Conservation (phyloP, 1,140 invertebrate genomes). For the Ceratina japonica region DNA sequence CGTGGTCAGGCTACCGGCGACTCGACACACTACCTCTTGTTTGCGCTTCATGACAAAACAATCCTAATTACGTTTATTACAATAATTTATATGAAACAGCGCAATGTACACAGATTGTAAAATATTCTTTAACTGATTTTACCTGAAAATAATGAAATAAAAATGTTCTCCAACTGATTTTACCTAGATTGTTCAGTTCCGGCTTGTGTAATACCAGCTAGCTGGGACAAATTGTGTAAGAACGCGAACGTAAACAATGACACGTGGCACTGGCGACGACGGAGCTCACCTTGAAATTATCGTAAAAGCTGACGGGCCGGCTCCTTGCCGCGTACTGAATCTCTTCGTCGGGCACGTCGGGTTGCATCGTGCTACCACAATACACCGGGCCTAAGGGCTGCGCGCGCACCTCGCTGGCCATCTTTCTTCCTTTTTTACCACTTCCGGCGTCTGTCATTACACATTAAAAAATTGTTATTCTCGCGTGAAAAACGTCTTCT, state of each 20-base stretch:
- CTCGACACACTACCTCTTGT: too few relatives aligned
- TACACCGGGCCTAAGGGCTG: conserved; percentile 48
- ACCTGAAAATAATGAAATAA: too few relatives aligned
- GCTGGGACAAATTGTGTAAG: not conserved
- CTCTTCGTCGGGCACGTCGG: conserved; percentile 72
- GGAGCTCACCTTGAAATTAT: conserved; percentile 74
- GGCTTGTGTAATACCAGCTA: too few relatives aligned
- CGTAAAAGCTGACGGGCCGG: conserved; percentile 77
- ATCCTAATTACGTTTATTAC: not conserved
- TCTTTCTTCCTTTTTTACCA: conserved; percentile 55
- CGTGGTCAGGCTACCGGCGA: not conserved
- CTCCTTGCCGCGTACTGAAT: conserved; percentile 73
- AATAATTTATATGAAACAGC: too few relatives aligned
- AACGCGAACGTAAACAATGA: conserved; percentile 32
- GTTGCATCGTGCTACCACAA: conserved; percentile 59
- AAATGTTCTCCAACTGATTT: not conserved
- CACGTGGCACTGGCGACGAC: conserved; percentile 30
- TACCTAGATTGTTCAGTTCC: not conserved
- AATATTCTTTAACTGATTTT: not conserved
- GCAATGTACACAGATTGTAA: too few relatives aligned
- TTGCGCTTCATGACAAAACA: not conserved
- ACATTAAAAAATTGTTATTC: too few relatives aligned
- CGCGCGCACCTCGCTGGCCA: conserved; percentile 61
- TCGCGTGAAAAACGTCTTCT: too few relatives aligned
- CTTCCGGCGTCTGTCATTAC: conserved; percentile 40